phyloP scores from a whole-genome alignment of 37 sponge, comb jelly and placozoan genomes.

The Dysidea cf. avara region DNA sequence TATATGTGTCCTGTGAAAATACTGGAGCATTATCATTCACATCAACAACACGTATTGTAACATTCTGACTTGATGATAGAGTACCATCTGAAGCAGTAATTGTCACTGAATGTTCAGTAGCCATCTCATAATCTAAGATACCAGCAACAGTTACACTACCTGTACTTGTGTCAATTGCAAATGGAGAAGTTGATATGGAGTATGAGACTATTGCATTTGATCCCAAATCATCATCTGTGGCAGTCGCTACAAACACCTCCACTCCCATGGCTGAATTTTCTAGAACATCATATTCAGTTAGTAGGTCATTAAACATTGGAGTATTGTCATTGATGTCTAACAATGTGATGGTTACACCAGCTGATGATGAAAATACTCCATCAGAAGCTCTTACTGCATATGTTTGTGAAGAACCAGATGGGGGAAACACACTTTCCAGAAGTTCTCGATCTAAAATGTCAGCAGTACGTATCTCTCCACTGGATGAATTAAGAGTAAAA shows the following conservation, averaged over 20 bases:
- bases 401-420: too few relatives aligned
- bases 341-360: conserved; percentile 39
- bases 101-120: conserved; percentile 1
- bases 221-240: conserved; percentile 50
- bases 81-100: conserved; percentile 23
- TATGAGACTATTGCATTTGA: conserved; percentile 29
- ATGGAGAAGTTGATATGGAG: conserved; percentile 28
- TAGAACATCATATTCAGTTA: not conserved
- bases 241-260: conserved; percentile 29
- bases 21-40: conserved; percentile 65
- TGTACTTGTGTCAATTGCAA: conserved; percentile 31
- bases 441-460: too few relatives aligned
- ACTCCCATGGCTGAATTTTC: conserved; percentile 37
- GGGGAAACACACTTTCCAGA: too few relatives aligned
- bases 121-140: conserved; percentile 46
- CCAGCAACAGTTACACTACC: conserved; percentile 29
- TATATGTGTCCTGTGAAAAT: conserved; percentile 6
- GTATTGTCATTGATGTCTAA: conserved; percentile 60
- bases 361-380: not conserved
- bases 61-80: not conserved
- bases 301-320: conserved; percentile 25
- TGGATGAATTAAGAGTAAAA: too few relatives aligned
- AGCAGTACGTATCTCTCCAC: too few relatives aligned
- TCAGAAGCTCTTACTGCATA: too few relatives aligned
- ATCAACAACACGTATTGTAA: conserved; percentile 33